phyloP scores from a whole-genome alignment of 2,113 vertebrate species.

The Pseudorectes ferrugineus region DNA sequence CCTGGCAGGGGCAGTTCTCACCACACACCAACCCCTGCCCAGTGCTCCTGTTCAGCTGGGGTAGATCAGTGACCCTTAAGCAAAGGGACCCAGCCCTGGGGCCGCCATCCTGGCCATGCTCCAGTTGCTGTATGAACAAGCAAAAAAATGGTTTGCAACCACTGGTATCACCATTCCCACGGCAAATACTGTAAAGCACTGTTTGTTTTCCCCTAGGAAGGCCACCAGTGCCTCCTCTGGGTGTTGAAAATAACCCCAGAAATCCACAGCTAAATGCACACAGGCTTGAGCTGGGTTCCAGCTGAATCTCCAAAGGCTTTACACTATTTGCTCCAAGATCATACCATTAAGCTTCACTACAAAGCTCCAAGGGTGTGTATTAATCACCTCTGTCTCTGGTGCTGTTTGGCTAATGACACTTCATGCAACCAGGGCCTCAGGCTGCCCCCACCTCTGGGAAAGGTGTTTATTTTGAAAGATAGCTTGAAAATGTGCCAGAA shows the following conservation, averaged over 20 bases:
- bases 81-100: neutral
- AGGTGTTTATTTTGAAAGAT: neutral
- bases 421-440: neutral
- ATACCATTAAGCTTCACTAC: neutral
- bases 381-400: neutral
- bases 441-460: neutral
- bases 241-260: neutral
- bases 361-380: neutral
- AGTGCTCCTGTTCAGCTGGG: rapidly evolving
- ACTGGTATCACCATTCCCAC: neutral
- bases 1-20: neutral
- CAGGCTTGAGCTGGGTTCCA: neutral
- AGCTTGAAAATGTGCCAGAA: neutral
- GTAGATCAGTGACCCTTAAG: neutral
- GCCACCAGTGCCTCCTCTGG: neutral
- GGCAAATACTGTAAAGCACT: neutral
- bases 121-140: neutral
- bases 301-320: neutral
- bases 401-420: neutral
- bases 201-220: neutral
- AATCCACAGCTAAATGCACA: neutral
- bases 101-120: neutral
- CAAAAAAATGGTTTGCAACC: neutral
- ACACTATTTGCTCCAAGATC: neutral
- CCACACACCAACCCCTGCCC: neutral